Evolutionary conservation across 2,797 vertebrate species (phyloP).

Genomic region (Aulostomus chinensis): DNA sequence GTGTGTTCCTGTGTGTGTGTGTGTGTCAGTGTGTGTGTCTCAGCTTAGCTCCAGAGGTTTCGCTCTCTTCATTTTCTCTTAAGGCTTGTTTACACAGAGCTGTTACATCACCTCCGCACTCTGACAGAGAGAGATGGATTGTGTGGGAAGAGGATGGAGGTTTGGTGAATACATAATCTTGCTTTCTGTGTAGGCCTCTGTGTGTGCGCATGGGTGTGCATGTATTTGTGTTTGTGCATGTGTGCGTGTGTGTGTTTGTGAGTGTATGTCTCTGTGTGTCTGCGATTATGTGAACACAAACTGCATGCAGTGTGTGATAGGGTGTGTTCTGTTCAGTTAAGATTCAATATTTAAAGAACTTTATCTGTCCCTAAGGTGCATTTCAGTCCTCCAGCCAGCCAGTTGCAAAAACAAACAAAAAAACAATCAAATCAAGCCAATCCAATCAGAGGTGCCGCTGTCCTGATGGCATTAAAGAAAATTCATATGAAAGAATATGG

Average conservation of each 20-base stretch:
- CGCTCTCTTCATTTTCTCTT: conserved; percentile 28
- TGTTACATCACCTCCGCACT: conserved; percentile 63
- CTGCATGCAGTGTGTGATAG: too few species aligned
- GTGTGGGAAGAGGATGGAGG: conserved; percentile 57
- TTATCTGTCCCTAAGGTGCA: too few species aligned
- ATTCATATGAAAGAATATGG: too few species aligned
- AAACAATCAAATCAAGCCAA: too few species aligned
- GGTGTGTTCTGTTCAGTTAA: too few species aligned
- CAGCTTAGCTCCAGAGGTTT: conserved; percentile 6
- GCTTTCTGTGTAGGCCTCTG: conserved; percentile 40
- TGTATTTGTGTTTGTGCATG: conserved; percentile 20
- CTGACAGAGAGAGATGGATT: conserved; percentile 55
- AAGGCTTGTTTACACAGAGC: conserved; percentile 49
- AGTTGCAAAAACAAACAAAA: too few species aligned
- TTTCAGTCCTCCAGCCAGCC: too few species aligned
- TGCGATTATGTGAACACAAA: too few species aligned
- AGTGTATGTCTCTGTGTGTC: conserved; percentile 15
- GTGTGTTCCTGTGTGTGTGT: conserved; percentile 7
- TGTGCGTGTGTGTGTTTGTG: conserved; percentile 16
- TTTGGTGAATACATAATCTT: conserved; percentile 46
- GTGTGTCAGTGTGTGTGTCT: too few species aligned
- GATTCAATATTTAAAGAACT: too few species aligned
- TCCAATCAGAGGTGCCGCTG: too few species aligned
- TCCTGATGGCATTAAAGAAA: too few species aligned
- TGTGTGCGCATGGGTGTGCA: conserved; percentile 6